A percentile compares a stretch with the other conserved stretches of the same genome.
These are phyloP conservation scores for Tenebrosternarchus preto DNA, from an alignment of 2,113 vertebrate species.

Conservation along the genomic window DNA sequence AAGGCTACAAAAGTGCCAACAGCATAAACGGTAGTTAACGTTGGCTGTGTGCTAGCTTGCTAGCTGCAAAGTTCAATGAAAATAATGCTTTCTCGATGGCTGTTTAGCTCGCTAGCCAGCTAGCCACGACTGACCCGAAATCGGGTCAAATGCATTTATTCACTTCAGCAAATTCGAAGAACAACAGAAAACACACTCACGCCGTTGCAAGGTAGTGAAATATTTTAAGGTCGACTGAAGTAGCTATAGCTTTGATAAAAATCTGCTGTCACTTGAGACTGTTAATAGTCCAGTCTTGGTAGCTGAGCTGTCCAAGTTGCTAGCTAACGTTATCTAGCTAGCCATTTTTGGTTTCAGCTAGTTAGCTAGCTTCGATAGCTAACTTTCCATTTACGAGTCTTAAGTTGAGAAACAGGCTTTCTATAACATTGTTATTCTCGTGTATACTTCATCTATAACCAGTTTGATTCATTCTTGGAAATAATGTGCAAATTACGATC, in stretches of 20 bases:
- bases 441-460: neutral
- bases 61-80: conserved; percentile 24
- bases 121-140: neutral
- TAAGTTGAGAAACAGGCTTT: neutral
- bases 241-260: neutral
- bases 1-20: neutral
- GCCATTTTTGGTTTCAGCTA: neutral
- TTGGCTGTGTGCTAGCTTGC: conserved; percentile 37
- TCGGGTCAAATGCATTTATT: neutral
- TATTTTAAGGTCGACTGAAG: neutral
- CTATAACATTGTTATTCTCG: neutral
- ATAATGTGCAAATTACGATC: neutral
- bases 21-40: neutral
- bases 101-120: conserved; percentile 11
- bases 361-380: neutral
- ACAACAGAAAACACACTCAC: neutral
- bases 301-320: neutral
- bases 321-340: conserved; percentile 12
- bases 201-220: neutral
- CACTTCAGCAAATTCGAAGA: too few relatives aligned
- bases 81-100: neutral
- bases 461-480: neutral
- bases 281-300: neutral
- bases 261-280: neutral
- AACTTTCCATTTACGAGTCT: too few relatives aligned